These are phyloP conservation scores for Hydropsyche betteni DNA, from an alignment of 2,888 invertebrate genomes.

Conservation along the genomic window DNA sequence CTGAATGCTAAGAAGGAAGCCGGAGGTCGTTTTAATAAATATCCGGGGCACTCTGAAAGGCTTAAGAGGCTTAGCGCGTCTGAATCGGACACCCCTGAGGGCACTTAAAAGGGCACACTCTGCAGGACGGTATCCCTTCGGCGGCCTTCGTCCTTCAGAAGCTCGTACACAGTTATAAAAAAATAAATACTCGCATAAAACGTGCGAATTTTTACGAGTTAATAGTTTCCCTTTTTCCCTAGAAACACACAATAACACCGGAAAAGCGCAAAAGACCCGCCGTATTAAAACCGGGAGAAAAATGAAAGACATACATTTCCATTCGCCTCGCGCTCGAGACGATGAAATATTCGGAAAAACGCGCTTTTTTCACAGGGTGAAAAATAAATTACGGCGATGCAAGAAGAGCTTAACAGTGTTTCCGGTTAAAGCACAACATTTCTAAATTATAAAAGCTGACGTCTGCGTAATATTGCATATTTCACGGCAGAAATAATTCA, in stretches of 20 bases:
- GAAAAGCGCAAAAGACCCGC: background rate
- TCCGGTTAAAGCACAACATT: slow-evolving; percentile 3
- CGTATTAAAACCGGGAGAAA: slow-evolving; percentile 2
- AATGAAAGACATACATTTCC: slow-evolving; percentile 31
- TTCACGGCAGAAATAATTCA: slow-evolving; percentile 1
- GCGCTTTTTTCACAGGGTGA: background rate
- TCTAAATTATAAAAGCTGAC: slow-evolving; percentile 12
- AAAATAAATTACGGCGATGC: slow-evolving; percentile 9
- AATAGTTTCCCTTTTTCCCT: slow-evolving; percentile 16
- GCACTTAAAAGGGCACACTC: slow-evolving; percentile 36
- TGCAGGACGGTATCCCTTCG: background rate
- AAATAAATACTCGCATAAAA: slow-evolving; percentile 21
- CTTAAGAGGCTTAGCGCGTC: slow-evolving; percentile 38
- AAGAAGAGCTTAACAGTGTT: slow-evolving; percentile 17
- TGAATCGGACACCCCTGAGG: slow-evolving; percentile 39
- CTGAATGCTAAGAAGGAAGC: no score
- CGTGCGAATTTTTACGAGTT: slow-evolving; percentile 17
- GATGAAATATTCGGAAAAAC: slow-evolving; percentile 22
- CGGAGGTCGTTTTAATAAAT: slow-evolving; percentile 44
- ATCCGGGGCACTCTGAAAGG: slow-evolving; percentile 21
- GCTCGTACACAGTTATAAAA: slow-evolving; percentile 3
- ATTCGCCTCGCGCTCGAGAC: slow-evolving; percentile 11
- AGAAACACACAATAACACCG: no score
- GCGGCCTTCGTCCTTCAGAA: slow-evolving; percentile 3
- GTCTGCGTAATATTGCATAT: no score